phyloP scores from a whole-genome alignment of 2,113 vertebrate species.

The Orycteropus afer region DNA sequence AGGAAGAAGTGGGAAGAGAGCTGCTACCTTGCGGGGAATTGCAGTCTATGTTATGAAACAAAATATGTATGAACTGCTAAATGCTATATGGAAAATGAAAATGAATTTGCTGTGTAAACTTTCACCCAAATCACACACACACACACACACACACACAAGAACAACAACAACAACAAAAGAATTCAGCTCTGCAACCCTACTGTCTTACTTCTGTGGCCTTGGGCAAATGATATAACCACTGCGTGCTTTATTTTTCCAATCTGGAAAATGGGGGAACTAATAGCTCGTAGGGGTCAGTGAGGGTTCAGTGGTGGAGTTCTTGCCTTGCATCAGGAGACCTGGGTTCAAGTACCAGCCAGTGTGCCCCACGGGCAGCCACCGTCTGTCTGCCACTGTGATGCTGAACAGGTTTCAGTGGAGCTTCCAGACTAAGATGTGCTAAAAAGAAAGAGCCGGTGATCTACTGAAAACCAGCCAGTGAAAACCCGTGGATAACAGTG shows the following conservation, averaged over 20 bases:
- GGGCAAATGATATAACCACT: not conserved
- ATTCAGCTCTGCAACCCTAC: not conserved
- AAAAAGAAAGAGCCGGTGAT: not conserved
- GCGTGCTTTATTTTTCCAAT: not conserved
- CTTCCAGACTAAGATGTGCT: not conserved
- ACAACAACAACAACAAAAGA: too few relatives aligned
- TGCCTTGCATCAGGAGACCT: not conserved
- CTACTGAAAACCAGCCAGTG: not conserved
- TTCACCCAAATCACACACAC: too few relatives aligned
- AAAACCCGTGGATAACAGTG: not conserved
- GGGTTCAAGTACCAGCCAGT: not conserved
- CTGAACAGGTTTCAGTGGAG: not conserved
- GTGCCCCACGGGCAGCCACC: not conserved
- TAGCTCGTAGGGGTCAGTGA: not conserved
- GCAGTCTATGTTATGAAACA: too few relatives aligned
- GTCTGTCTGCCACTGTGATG: not conserved
- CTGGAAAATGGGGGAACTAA: not conserved
- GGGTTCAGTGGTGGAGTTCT: not conserved
- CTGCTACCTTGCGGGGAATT: too few relatives aligned
- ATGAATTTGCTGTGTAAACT: too few relatives aligned
- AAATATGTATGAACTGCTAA: too few relatives aligned
- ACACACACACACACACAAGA: too few relatives aligned
- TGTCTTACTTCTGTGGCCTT: not conserved
- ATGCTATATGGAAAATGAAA: too few relatives aligned
- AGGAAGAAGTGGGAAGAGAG: too few relatives aligned